phyloP scores from a whole-genome alignment of 2,797 vertebrate species.

The Myiothlypis chrysogaster region DNA sequence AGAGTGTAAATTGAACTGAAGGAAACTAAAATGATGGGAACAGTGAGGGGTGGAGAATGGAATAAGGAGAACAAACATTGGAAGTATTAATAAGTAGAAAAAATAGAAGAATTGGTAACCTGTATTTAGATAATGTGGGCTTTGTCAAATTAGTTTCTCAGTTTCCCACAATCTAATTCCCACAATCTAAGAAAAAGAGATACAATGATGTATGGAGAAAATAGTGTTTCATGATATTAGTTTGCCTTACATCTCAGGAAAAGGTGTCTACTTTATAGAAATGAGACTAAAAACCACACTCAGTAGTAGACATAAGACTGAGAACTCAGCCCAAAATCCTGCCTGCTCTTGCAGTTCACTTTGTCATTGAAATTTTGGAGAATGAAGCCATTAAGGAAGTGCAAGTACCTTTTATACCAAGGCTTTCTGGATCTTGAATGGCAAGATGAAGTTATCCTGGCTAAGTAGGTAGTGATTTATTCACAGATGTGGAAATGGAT shows the following conservation, averaged over 20 bases:
- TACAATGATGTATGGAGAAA: background rate
- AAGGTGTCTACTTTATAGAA: background rate
- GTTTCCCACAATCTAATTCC: background rate
- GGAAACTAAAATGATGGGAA: background rate
- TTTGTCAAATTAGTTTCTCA: background rate
- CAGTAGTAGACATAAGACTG: background rate
- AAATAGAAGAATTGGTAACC: background rate
- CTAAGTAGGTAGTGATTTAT: background rate
- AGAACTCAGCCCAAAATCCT: background rate
- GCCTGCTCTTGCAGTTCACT: background rate
- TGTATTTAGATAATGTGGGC: background rate
- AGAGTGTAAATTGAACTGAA: background rate
- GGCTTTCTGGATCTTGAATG: background rate
- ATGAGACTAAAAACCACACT: background rate
- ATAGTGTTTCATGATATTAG: background rate
- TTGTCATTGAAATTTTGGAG: background rate
- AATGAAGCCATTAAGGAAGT: background rate
- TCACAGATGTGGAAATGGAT: background rate
- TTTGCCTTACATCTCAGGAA: background rate
- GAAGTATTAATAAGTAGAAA: background rate
- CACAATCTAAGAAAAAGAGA: background rate
- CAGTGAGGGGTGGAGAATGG: background rate
- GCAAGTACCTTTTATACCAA: background rate
- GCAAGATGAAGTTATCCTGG: background rate
- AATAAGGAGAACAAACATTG: background rate